Percentiles rank a stretch among this genome's conserved stretches.
These are phyloP conservation scores for Branchinecta sandiegonensis DNA, from an alignment of 2,888 invertebrate genomes.

Conservation along the genomic window DNA sequence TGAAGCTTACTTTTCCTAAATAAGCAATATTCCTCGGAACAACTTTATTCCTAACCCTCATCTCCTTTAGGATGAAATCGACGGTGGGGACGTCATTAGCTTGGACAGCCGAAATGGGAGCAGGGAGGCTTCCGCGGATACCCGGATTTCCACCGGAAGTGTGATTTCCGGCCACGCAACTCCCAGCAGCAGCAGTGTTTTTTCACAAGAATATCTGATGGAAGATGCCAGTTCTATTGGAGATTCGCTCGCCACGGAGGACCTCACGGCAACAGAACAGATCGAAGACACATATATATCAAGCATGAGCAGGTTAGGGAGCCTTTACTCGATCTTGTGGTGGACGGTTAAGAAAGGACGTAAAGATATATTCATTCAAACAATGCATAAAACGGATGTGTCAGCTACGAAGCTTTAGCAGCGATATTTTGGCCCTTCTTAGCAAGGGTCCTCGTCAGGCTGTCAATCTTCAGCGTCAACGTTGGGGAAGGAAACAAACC, in stretches of 20 bases:
- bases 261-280: not conserved
- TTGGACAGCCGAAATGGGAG: not conserved
- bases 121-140: not conserved
- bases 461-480: too few species aligned
- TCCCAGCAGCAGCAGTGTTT: not conserved
- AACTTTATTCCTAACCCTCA: too few species aligned
- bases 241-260: not conserved
- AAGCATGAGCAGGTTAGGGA: conserved; percentile 10
- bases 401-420: too few species aligned
- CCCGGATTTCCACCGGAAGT: not conserved
- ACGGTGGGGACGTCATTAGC: not conserved
- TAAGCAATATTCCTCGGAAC: too few species aligned
- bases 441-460: too few species aligned
- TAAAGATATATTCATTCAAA: too few species aligned
- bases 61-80: not conserved
- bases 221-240: conserved; percentile 9
- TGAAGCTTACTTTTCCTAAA: too few species aligned
- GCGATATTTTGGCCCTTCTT: too few species aligned
- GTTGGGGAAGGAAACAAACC: too few species aligned
- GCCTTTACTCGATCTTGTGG: too few species aligned
- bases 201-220: conserved; percentile 10
- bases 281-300: conserved; percentile 1
- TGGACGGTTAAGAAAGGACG: too few species aligned
- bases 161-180: not conserved
- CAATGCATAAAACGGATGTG: too few species aligned